Percentiles rank a stretch among this genome's conserved stretches.
phyloP scores from a whole-genome alignment of 92 coral and sea anemone species.

The Blastomussa wellsi region DNA sequence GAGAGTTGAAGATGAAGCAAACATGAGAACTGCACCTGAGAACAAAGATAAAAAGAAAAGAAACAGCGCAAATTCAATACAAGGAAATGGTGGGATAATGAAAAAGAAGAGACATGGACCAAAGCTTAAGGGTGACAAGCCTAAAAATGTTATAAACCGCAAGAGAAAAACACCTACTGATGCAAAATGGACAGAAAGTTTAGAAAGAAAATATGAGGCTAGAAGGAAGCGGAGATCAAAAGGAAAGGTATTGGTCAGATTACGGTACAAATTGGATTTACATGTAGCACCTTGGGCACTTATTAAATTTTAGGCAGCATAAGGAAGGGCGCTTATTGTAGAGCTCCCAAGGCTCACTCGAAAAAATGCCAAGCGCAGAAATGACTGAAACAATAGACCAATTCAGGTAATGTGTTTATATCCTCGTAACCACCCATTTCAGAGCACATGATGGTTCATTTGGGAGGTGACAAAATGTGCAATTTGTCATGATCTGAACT shows the following conservation, averaged over 20 bases:
- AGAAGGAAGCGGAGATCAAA: slow-evolving; percentile 88
- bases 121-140: background rate
- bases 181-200: slow-evolving; percentile 28
- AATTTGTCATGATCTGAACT: too few species aligned
- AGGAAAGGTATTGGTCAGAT: slow-evolving; percentile 62
- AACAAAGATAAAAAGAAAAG: slow-evolving; percentile 25
- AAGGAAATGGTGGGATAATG: background rate
- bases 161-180: slow-evolving; percentile 6
- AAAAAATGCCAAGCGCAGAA: too few species aligned
- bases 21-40: background rate
- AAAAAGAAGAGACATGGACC: slow-evolving; percentile 25
- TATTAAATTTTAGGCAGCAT: too few species aligned
- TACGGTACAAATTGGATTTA: background rate
- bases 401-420: too few species aligned
- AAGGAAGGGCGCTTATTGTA: too few species aligned
- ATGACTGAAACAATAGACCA: too few species aligned
- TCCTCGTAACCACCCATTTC: too few species aligned
- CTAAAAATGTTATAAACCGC: background rate
- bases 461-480: too few species aligned
- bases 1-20: background rate
- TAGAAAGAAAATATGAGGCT: slow-evolving; percentile 81
- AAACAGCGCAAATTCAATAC: background rate
- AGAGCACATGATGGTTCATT: too few species aligned
- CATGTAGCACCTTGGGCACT: too few species aligned
- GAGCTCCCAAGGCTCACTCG: too few species aligned